Evolutionary conservation across 2,113 vertebrate genomes (phyloP), one percentile per base, ranked within the genome.

Genomic region (Hippotragus niger): DNA sequence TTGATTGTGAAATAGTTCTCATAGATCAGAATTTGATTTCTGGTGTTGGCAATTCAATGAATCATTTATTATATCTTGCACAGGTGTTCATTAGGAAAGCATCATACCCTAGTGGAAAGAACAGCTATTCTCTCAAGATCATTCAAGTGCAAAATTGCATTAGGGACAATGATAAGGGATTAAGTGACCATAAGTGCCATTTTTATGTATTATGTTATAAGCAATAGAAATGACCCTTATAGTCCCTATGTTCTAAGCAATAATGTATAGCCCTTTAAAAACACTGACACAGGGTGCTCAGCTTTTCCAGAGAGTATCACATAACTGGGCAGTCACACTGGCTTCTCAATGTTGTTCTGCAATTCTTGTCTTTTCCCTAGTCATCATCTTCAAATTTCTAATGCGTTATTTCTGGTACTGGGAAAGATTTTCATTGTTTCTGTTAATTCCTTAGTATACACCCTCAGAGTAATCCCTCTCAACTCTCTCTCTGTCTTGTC

Each of bases 141-240:
- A 87, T 97, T 96, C 98, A 98, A 98, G 96, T 97, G 97, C 94
- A 98, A 98, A 98, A 98, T 97, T 98, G 58, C 94, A 98, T 97
- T 98, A 97, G 95, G 85, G 85, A 93, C 94, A 76, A 94, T 95
- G 97, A 93, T 95, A 96, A 96, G 91, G 33, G 58, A 97, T 96
- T 98, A 97, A 97, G 90, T 89, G 88, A 60, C 97, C 81, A 55
- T 96, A 93, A 95, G 94, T 89, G 60, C 96, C 91, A 86, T 96
- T 88, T 97, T 97, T 97, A 94, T 98, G 62, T 97, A 83, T 97
- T 96, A 98, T 97, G 85, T 95, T 97, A 89, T 91, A 97, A 96
- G 95, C 97, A 94, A 94, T 94, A 87, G 62, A 97, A 95, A 97
- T 88, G 80, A 96, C 95, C 85, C 90, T 96, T 90, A 86, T 53